Evolutionary conservation across 1,140 invertebrate species (phyloP).

Genomic region (Lineus longissimus): DNA sequence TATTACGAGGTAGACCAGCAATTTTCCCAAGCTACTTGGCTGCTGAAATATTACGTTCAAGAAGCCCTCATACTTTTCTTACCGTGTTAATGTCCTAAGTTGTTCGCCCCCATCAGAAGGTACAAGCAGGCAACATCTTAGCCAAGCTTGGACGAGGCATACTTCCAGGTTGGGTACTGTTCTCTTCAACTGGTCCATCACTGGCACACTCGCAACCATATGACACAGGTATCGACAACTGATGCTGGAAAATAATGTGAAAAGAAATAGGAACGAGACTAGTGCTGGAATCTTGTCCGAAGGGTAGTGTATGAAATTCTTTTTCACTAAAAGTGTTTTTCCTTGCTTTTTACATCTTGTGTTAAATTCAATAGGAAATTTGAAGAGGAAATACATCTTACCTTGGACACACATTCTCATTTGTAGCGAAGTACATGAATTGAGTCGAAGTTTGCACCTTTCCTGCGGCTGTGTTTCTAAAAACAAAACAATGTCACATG

Average conservation of each 20-base stretch:
- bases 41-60: too few species aligned
- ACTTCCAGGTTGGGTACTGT: constrained; percentile 18
- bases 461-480: not conserved
- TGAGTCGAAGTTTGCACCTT: not conserved
- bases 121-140: constrained; percentile 25
- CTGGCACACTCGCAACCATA: constrained; percentile 18
- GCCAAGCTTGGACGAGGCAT: constrained; percentile 28
- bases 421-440: constrained; percentile 20
- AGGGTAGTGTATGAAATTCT: too few species aligned
- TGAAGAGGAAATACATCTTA: constrained; percentile 16
- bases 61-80: too few species aligned
- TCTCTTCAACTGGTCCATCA: constrained; percentile 13
- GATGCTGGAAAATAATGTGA: constrained; percentile 16
- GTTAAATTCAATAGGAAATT: too few species aligned
- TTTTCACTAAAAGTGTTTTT: too few species aligned
- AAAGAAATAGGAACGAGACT: not conserved
- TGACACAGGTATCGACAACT: constrained; percentile 28
- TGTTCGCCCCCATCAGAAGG: constrained; percentile 4
- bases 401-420: constrained; percentile 22
- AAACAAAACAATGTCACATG: too few species aligned
- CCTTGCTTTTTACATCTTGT: too few species aligned
- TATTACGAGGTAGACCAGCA: too few species aligned
- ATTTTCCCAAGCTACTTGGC: too few species aligned
- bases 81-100: too few species aligned
- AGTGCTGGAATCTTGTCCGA: too few species aligned